phyloP scores from a whole-genome alignment of 2,797 vertebrate genomes.

The Lateolabrax maculatus region DNA sequence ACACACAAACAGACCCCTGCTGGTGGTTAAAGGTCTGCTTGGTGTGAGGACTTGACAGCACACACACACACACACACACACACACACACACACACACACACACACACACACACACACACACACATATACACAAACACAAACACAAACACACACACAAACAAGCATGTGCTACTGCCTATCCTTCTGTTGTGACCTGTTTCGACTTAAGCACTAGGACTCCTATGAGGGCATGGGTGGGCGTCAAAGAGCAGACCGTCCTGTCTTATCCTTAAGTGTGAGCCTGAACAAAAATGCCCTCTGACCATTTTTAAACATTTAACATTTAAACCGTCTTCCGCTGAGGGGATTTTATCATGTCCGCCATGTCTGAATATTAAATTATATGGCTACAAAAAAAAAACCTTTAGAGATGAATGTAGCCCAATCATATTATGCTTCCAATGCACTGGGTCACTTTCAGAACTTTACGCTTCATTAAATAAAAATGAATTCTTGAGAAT shows the following conservation, averaged over 20 bases:
- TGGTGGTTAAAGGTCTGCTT: constrained; percentile 63
- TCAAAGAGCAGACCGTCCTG: constrained; percentile 34
- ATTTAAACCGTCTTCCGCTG: background rate
- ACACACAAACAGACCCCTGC: constrained; percentile 50
- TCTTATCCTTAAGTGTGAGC: constrained; percentile 19
- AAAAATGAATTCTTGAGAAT: constrained; percentile 36
- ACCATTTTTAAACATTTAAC: constrained; percentile 25
- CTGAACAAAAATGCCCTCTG: constrained; percentile 14
- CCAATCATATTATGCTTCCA: constrained; percentile 13
- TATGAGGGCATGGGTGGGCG: constrained; percentile 25
- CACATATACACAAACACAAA: too few species aligned
- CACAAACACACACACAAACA: too few species aligned
- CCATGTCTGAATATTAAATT: constrained; percentile 11
- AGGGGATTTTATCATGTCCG: constrained; percentile 1
- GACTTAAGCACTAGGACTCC: constrained; percentile 28
- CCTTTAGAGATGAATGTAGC: constrained; percentile 12
- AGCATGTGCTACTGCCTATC: constrained; percentile 8
- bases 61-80: constrained; percentile 11
- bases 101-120: background rate
- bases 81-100: background rate
- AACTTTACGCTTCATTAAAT: constrained; percentile 48
- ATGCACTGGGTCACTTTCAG: constrained; percentile 18
- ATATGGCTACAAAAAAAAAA: constrained; percentile 4
- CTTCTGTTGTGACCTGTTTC: constrained; percentile 49
- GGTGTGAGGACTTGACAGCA: constrained; percentile 41